Percentiles rank a stretch among this genome's conserved stretches.
Conservation (phyloP, 2,888 invertebrate species). For the Baronia brevicornis region DNA sequence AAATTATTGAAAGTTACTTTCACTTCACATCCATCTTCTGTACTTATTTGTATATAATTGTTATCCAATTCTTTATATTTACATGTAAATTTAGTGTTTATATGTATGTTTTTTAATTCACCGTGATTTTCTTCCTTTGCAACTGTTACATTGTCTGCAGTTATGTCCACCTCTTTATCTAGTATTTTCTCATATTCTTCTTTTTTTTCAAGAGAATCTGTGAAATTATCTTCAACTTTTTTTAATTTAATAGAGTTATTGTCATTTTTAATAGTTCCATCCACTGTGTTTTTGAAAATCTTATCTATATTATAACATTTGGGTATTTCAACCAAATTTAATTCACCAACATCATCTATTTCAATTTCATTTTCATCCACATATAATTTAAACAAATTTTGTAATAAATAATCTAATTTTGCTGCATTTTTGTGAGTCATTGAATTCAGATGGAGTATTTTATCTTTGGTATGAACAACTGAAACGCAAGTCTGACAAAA, state of each 20-base stretch:
- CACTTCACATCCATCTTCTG: background rate
- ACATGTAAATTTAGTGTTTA: background rate
- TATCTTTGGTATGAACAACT: background rate
- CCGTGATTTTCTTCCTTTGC: too few relatives aligned
- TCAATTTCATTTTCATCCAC: background rate
- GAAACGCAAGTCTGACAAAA: constrained; percentile 6
- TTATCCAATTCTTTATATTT: constrained; percentile 2
- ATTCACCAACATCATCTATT: background rate
- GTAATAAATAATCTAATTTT: constrained; percentile 4
- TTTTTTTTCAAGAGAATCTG: too few relatives aligned
- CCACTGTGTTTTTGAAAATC: too few relatives aligned
- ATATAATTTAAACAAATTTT: constrained; percentile 5
- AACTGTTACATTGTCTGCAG: too few relatives aligned
- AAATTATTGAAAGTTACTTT: constrained; percentile 6
- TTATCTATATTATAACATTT: background rate
- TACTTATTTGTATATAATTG: background rate
- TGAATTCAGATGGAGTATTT: constrained; percentile 1
- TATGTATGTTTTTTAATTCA: background rate
- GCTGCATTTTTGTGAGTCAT: constrained; percentile 5
- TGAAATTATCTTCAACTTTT: too few relatives aligned
- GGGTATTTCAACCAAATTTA: background rate
- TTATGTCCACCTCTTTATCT: too few relatives aligned
- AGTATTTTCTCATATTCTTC: too few relatives aligned
- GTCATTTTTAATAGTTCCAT: too few relatives aligned
- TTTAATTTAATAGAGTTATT: too few relatives aligned